Evolutionary conservation across 2,888 invertebrate genomes (phyloP).

Genomic region (Acronicta psi): DNA sequence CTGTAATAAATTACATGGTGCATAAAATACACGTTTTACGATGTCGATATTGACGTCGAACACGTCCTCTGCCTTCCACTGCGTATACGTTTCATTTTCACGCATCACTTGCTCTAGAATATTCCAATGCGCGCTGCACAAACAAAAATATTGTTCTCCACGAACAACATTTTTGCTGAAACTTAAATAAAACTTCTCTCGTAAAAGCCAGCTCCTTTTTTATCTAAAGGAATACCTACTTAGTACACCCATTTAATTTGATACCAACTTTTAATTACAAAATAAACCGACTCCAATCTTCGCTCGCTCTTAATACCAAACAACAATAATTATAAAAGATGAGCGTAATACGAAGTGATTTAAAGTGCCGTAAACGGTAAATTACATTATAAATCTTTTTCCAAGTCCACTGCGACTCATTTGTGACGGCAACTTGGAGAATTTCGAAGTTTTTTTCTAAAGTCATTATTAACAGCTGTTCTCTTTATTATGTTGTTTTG

Average conservation of each 20-base stretch:
- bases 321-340: slow-evolving; percentile 67
- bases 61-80: slow-evolving; percentile 11
- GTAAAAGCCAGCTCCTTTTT: not conserved
- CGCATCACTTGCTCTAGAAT: slow-evolving; percentile 23
- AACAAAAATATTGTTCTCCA: slow-evolving; percentile 18
- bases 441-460: slow-evolving; percentile 62
- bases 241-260: slow-evolving; percentile 28
- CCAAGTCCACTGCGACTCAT: slow-evolving; percentile 66
- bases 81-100: slow-evolving; percentile 35
- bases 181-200: slow-evolving; percentile 1
- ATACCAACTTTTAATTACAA: slow-evolving; percentile 58
- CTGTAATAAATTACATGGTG: no score
- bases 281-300: slow-evolving; percentile 53
- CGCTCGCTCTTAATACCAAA: slow-evolving; percentile 45
- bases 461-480: slow-evolving; percentile 70
- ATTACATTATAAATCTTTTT: slow-evolving; percentile 69
- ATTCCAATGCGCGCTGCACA: slow-evolving; percentile 13
- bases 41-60: slow-evolving; percentile 26
- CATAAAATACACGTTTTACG: slow-evolving; percentile 11
- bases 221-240: slow-evolving; percentile 19
- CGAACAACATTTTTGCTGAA: slow-evolving; percentile 4
- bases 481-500: slow-evolving; percentile 61
- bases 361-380: slow-evolving; percentile 68
- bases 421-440: slow-evolving; percentile 68
- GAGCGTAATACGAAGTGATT: slow-evolving; percentile 69